phyloP scores from a whole-genome alignment of 2,113 vertebrate species.

The Takifugu bimaculatus region DNA sequence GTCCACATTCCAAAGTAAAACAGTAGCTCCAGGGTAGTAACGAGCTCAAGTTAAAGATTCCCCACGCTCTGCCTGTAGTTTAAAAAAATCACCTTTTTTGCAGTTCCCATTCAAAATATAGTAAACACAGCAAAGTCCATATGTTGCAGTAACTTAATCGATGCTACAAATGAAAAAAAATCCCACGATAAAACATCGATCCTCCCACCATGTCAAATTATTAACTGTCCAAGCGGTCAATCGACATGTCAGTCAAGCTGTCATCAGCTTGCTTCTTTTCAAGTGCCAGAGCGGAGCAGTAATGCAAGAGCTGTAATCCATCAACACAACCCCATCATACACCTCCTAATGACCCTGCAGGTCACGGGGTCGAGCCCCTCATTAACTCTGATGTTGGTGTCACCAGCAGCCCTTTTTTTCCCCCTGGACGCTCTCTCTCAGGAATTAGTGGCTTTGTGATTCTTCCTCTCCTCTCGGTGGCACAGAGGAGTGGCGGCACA shows the following conservation, averaged over 20 bases:
- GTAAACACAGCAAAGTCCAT: too few species aligned
- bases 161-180: neutral
- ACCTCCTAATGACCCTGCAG: slow-evolving; percentile 43
- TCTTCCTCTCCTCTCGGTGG: too few species aligned
- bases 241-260: too few species aligned
- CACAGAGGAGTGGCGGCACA: too few species aligned
- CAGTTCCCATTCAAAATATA: too few species aligned
- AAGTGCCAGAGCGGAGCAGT: slow-evolving; percentile 14
- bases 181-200: neutral
- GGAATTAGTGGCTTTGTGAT: slow-evolving; percentile 7
- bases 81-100: too few species aligned
- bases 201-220: slow-evolving; percentile 8
- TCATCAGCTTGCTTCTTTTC: slow-evolving; percentile 38
- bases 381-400: slow-evolving; percentile 39
- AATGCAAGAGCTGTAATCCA: slow-evolving; percentile 41
- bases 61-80: too few species aligned
- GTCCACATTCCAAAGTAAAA: too few species aligned
- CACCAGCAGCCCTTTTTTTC: slow-evolving; percentile 26
- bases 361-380: slow-evolving; percentile 49
- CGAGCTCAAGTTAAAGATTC: too few species aligned
- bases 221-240: slow-evolving; percentile 24
- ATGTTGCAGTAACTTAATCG: too few species aligned
- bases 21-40: too few species aligned
- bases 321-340: slow-evolving; percentile 37
- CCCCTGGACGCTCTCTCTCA: slow-evolving; percentile 14